These are phyloP conservation scores for Gopherus evgoodei DNA, from an alignment of 2,113 vertebrate genomes.

Conservation along the genomic window DNA sequence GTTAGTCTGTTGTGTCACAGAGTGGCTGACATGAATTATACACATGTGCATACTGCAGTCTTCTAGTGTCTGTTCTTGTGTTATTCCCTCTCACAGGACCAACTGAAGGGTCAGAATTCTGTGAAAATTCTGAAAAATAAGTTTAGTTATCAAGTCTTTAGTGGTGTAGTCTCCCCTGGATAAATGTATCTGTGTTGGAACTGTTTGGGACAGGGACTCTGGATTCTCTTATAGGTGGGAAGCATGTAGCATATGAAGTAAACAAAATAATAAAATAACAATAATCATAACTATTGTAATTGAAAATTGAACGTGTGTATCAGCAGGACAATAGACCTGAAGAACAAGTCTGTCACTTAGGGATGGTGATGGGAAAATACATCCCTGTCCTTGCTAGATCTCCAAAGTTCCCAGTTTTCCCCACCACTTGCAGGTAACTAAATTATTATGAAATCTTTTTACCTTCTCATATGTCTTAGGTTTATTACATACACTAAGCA, in stretches of 20 bases:
- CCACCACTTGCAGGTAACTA: background rate
- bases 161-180: background rate
- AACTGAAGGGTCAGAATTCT: too few relatives aligned
- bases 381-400: background rate
- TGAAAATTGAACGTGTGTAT: background rate
- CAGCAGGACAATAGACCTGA: background rate
- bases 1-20: background rate
- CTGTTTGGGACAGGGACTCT: background rate
- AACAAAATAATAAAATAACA: background rate
- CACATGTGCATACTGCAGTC: background rate
- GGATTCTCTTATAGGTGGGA: background rate
- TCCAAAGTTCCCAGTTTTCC: background rate
- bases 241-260: rapidly evolving
- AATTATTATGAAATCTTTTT: conserved; percentile 15
- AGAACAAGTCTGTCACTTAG: background rate
- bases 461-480: background rate
- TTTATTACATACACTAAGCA: background rate
- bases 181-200: background rate
- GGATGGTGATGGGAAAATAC: background rate
- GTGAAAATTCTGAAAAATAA: too few relatives aligned
- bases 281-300: background rate
- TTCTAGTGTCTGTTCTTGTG: background rate
- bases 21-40: background rate
- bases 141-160: background rate
- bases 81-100: too few relatives aligned